These are phyloP conservation scores for Girardia tigrina DNA, from an alignment of 2,888 invertebrate genomes.

Conservation along the genomic window DNA sequence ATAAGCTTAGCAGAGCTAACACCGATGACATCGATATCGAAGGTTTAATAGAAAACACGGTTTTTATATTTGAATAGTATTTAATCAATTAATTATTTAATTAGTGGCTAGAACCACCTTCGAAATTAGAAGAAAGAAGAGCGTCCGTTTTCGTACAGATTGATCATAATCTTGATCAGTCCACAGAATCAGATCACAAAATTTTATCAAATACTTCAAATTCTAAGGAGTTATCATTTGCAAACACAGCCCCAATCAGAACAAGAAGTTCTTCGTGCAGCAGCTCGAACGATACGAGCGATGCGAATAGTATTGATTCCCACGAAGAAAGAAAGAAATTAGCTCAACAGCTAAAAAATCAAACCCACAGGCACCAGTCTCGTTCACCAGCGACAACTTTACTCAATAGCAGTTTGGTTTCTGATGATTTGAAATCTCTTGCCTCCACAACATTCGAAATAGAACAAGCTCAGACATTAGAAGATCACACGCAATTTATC, in stretches of 20 bases:
- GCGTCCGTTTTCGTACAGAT: neutral
- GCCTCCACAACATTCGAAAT: neutral
- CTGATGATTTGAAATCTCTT: neutral
- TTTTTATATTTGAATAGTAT: neutral
- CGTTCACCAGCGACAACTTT: neutral
- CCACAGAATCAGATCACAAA: neutral
- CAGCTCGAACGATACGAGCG: neutral
- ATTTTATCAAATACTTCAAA: neutral
- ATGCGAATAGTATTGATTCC: neutral
- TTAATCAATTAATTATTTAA: neutral
- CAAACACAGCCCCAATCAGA: neutral
- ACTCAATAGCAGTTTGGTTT: neutral
- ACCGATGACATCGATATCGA: neutral
- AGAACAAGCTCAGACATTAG: neutral
- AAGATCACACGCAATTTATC: too few relatives aligned
- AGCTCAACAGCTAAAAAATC: neutral
- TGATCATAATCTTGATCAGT: neutral
- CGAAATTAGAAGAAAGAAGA: neutral
- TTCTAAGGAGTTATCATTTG: neutral
- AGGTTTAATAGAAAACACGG: neutral
- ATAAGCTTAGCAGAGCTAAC: neutral
- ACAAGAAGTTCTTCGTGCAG: conserved; percentile 5
- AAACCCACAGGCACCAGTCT: neutral
- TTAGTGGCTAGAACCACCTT: conserved; percentile 2
- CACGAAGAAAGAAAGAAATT: conserved; percentile 16